Base-by-base conservation (phyloP, 2,888 invertebrate species). In the Amphipoea oculea region DNA sequence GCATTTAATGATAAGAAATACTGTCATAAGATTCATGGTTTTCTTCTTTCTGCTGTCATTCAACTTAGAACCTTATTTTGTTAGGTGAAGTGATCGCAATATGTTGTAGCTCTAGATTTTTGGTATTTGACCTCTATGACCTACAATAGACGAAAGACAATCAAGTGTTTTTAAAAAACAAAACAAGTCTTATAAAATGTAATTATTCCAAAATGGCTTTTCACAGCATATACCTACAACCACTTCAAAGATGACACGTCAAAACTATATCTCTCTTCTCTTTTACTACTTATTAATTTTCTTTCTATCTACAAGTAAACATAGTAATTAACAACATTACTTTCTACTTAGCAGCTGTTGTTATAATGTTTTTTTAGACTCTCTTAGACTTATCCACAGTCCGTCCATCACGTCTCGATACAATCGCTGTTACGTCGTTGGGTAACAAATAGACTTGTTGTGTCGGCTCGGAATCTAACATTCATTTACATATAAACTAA, bases 401-500 rank as follows among this genome's bases (percentile, higher is more conserved):
- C 65, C 48, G 67, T 82, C 84, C 86, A 78, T 86, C 69, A 88
- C 9, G n/a, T 62, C 69, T 79, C 67, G 87, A 88, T 82, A 85
- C 70, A 63, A 89, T 88, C 87, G 87, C 42, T 67, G 73, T 79
- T 84, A 82, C 79, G 72, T 78, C 72, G 86, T 86, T 86, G 86
- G 81, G 88, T 89, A 91, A 78, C 83, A 84, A 85, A 86, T 86
- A 69, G 83, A 76, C 76, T 79, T 75, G 79, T 81, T 81, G 74
- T 86, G 86, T 63, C 87, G 76, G 76, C 83, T 45, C 78, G 69
- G 74, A 66, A 73, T 86, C 79, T 76, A 74, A 77, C 73, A 69
- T 84, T 65, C 73, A 87, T 89, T 82, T 86, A 75, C 83, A 85
- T 86, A 78, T 62, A 23, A 48, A 51, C 57, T 71, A 60, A 88